Evolutionary conservation across 2,113 vertebrate species (phyloP).

Genomic region (Anseranas semipalmata): DNA sequence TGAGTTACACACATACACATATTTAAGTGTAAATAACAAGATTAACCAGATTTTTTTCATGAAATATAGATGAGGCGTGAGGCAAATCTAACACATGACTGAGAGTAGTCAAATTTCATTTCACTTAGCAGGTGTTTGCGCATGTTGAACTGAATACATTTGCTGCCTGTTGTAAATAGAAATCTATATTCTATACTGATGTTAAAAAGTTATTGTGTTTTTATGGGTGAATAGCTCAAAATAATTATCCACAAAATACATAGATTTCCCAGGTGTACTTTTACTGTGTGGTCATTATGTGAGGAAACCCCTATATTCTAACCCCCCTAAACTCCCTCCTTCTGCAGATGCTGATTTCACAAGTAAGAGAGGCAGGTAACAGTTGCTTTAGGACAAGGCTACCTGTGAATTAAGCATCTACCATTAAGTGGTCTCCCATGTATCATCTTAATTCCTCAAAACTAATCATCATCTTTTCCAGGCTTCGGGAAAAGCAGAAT

Average conservation of each 20-base stretch:
- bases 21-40: not conserved
- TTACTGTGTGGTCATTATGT: not conserved
- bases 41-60: not conserved
- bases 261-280: conserved; percentile 33
- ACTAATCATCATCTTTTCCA: not conserved
- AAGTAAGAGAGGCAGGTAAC: not conserved
- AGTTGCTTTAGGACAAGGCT: not conserved
- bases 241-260: conserved; percentile 20
- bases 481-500: not conserved
- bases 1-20: not conserved
- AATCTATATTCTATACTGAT: conserved; percentile 7
- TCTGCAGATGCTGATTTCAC: not conserved
- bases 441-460: not conserved
- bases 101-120: not conserved
- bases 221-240: conserved; percentile 51
- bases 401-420: not conserved
- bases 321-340: not conserved
- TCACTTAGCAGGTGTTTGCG: not conserved
- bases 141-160: not conserved
- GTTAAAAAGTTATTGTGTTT: conserved; percentile 34
- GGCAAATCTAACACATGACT: not conserved
- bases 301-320: not conserved
- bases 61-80: not conserved
- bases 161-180: not conserved
- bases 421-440: not conserved